These are phyloP conservation scores for Calcarius lapponicus DNA, from an alignment of 2,797 vertebrate genomes.

Conservation along the genomic window DNA sequence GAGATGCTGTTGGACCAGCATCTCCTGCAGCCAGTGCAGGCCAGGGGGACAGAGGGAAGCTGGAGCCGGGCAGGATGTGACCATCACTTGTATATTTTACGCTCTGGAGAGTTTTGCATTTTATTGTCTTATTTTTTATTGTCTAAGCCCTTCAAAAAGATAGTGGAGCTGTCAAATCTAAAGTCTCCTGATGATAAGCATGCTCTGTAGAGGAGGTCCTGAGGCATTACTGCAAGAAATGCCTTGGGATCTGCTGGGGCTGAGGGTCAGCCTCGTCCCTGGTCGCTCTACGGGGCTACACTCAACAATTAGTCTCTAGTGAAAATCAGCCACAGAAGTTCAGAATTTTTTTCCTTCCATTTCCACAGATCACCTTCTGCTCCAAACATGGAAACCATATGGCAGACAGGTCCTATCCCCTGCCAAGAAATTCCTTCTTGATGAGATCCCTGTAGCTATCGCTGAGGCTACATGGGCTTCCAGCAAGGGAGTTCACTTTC, in stretches of 20 bases:
- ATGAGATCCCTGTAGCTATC: conserved; percentile 69
- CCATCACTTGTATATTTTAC: not conserved
- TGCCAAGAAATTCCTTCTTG: conserved; percentile 72
- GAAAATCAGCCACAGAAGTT: conserved; percentile 57
- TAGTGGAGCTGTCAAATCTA: not conserved
- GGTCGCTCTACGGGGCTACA: rapidly evolving
- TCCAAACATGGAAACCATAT: conserved; percentile 71
- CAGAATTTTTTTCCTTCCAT: not conserved
- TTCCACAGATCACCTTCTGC: conserved; percentile 65
- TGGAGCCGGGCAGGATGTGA: not conserved
- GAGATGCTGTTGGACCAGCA: rapidly evolving
- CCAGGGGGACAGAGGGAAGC: not conserved
- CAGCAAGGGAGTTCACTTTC: conserved; percentile 50
- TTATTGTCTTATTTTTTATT: not conserved
- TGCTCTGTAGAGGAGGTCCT: not conserved
- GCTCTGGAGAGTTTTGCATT: not conserved
- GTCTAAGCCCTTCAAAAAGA: not conserved
- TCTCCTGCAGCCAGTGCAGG: not conserved
- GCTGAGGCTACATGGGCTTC: conserved; percentile 37
- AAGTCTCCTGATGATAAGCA: not conserved
- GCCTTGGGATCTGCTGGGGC: not conserved
- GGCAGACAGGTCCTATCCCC: conserved; percentile 68
- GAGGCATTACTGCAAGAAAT: not conserved
- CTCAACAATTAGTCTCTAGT: conserved; percentile 44
- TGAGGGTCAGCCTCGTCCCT: conserved; percentile 2